These are phyloP conservation scores for Cerceris ruficornis DNA, from an alignment of 2,888 invertebrate species.

Conservation along the genomic window DNA sequence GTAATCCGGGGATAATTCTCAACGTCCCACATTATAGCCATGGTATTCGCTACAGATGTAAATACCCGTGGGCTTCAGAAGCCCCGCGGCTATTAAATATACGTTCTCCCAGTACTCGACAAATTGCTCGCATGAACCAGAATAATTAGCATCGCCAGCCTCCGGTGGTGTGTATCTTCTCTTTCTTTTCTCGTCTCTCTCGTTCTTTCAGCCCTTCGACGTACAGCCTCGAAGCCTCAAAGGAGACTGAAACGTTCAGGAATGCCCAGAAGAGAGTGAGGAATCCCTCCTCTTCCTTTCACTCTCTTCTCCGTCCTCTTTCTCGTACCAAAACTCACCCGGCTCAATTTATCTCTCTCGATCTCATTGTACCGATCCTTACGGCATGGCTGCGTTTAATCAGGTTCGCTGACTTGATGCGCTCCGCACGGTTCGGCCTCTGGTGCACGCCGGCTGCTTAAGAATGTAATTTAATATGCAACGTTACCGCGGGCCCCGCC, in stretches of 20 bases:
- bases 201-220: conserved; percentile 25
- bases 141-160: conserved; percentile 78
- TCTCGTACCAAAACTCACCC: conserved; percentile 2
- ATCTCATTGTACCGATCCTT: conserved; percentile 42
- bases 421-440: conserved; percentile 46
- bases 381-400: conserved; percentile 59
- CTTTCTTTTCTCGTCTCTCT: conserved; percentile 38
- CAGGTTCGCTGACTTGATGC: conserved; percentile 65
- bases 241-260: conserved; percentile 37
- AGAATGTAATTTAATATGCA: conserved; percentile 79
- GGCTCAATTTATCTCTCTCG: conserved; percentile 24
- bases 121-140: conserved; percentile 79
- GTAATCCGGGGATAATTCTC: conserved; percentile 65
- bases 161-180: conserved; percentile 55
- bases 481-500: conserved; percentile 70
- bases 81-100: conserved; percentile 75
- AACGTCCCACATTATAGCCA: conserved; percentile 55
- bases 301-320: not conserved
- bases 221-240: not conserved
- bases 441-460: conserved; percentile 65
- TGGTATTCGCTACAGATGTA: conserved; percentile 76
- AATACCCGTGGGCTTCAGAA: conserved; percentile 74
- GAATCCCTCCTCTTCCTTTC: not conserved
- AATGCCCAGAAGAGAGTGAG: conserved; percentile 42
- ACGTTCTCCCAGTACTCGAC: conserved; percentile 74